phyloP scores from a whole-genome alignment of 2,113 vertebrate genomes.

The Ctenomys sociabilis region DNA sequence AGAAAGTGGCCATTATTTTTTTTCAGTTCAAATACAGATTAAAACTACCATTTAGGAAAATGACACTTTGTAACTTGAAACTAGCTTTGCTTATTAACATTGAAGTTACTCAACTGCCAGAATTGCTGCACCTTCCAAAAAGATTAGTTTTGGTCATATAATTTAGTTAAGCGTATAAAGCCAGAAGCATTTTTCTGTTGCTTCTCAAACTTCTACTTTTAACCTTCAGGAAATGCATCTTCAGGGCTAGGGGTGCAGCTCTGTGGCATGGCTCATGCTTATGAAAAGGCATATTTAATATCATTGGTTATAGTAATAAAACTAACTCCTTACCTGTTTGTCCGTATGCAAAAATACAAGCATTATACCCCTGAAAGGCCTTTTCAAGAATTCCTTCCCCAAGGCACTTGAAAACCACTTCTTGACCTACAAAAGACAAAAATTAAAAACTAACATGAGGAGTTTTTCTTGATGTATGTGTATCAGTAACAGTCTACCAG shows the following conservation, averaged over 20 bases:
- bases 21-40: slow-evolving; percentile 54
- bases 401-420: slow-evolving; percentile 99
- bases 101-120: slow-evolving; percentile 54
- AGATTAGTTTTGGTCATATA: slow-evolving; percentile 34
- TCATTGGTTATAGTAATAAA: neutral
- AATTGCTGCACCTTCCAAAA: slow-evolving; percentile 21
- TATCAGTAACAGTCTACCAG: neutral
- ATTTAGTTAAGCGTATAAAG: slow-evolving; percentile 32
- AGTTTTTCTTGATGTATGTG: slow-evolving; percentile 5
- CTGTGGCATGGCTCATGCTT: neutral
- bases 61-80: slow-evolving; percentile 59
- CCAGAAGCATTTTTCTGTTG: slow-evolving; percentile 30
- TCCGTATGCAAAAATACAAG: slow-evolving; percentile 99
- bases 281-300: neutral
- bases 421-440: slow-evolving; percentile 91
- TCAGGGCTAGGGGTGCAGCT: neutral
- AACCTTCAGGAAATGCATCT: neutral
- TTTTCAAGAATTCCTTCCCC: slow-evolving; percentile 99
- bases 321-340: slow-evolving; percentile 93
- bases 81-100: slow-evolving; percentile 53
- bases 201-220: neutral
- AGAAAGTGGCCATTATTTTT: slow-evolving; percentile 54
- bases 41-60: slow-evolving; percentile 68
- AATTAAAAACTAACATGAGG: neutral
- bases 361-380: slow-evolving; percentile 99